Percentiles rank a stretch among this genome's conserved stretches.
Conservation (phyloP, 2,113 vertebrate genomes). For the Sander vitreus region DNA sequence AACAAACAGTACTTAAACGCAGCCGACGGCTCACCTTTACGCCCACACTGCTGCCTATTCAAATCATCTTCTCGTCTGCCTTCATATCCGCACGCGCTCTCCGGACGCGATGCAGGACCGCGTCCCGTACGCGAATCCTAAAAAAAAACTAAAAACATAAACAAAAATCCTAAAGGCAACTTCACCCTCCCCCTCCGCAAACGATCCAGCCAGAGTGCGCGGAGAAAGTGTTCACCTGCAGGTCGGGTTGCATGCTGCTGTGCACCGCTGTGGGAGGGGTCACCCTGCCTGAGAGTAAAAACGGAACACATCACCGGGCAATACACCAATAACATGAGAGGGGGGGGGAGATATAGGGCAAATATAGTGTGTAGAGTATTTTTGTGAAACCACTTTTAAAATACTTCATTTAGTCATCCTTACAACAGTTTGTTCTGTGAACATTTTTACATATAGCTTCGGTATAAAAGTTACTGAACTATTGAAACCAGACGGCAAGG, state of each 20-base stretch:
- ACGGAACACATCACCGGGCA: conserved; percentile 16
- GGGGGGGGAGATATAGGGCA: neutral
- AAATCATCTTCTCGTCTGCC: neutral
- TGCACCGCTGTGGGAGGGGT: conserved; percentile 52
- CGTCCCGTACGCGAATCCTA: conserved; percentile 5
- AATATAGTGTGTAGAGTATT: too few relatives aligned
- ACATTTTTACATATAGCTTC: neutral
- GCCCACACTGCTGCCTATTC: conserved; percentile 26
- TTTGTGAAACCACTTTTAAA: too few relatives aligned
- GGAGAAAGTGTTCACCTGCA: conserved; percentile 59
- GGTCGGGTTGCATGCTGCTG: conserved; percentile 48
- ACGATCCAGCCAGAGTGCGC: neutral
- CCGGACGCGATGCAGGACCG: neutral
- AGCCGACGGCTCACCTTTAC: conserved; percentile 52
- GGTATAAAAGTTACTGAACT: neutral
- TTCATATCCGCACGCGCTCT: conserved; percentile 13
- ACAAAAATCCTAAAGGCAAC: conserved; percentile 2
- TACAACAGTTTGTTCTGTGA: too few relatives aligned
- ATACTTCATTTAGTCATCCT: too few relatives aligned
- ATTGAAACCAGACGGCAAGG: neutral
- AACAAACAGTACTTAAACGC: neutral
- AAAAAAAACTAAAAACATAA: neutral
- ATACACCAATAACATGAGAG: neutral
- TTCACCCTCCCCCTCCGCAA: neutral
- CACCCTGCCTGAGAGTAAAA: conserved; percentile 25